Evolutionary conservation across 2,797 vertebrate species (phyloP), one percentile per base, ranked within the genome.

Genomic region (Glyptemys insculpta): DNA sequence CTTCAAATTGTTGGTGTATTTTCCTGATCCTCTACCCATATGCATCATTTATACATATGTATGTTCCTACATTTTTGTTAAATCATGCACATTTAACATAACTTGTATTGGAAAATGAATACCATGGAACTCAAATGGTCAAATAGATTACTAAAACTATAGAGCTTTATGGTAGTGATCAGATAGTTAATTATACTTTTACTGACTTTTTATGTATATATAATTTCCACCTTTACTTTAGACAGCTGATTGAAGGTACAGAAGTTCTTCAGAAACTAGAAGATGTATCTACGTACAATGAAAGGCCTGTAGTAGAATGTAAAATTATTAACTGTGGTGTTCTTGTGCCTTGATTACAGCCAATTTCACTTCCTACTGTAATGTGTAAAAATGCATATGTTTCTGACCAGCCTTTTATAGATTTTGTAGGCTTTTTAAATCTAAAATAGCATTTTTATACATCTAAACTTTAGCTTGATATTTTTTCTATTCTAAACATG

Each of bases 171-270:
- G 74, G 27, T 14, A 78, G 27, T 29, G 80, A 56, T 81, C 80
- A 81, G 25, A 81, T 53, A 68, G 4, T 79, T 57, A 47, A 53
- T 78, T 41, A 62, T 81, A 81, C 74, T 15, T 57, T 44, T n/a
- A 68, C 44, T 82, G 57, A 86, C 12, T 82, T 83, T 74, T 31
- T 74, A 72, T 88, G 23, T 87, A 50, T 19, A 78, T 87, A 81
- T 85, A 94, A 94, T 76, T 88, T 74, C 74, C 34, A 21, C n/a
- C 5, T 37, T 37, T 74, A n/a, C 54, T 49, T 1, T 4, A 99
- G 99, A 93, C 98, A 99, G 96, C 80, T 99, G 80, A 97, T 99
- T 14, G 99, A 99, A 98, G 99, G 99, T 93, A 98, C 97, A 0
- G 97, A 99, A 2, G 98, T 99, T 90, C 99, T 99, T 79, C 97